These are phyloP conservation scores for Addax nasomaculatus DNA, from an alignment of 2,113 vertebrate genomes.

Conservation along the genomic window DNA sequence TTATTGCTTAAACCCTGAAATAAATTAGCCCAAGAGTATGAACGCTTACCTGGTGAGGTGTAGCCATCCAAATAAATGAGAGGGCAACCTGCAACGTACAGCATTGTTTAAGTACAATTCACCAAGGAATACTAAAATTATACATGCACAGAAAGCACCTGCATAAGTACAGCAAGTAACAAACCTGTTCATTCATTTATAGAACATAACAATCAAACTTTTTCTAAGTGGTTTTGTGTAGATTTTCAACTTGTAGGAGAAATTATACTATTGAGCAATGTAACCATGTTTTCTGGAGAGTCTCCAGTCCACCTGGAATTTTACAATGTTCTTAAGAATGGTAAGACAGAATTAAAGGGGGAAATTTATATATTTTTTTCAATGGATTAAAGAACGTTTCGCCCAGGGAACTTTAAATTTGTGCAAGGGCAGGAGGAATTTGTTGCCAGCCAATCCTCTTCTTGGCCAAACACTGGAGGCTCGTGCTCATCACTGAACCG, in stretches of 20 bases:
- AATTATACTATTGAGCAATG: background rate
- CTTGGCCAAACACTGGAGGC: background rate
- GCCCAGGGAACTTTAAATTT: background rate
- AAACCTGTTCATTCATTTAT: background rate
- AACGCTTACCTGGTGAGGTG: slow-evolving; percentile 91
- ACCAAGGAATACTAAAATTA: background rate
- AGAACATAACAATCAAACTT: background rate
- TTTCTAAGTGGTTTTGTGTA: background rate
- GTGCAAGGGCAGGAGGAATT: background rate
- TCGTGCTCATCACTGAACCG: too few relatives aligned
- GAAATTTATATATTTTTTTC: background rate
- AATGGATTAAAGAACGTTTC: background rate
- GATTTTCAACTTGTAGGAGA: background rate
- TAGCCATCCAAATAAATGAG: slow-evolving; percentile 97
- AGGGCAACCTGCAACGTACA: slow-evolving; percentile 89
- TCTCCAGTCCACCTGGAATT: background rate
- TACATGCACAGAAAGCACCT: background rate
- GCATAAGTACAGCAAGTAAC: background rate
- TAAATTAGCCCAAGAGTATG: background rate
- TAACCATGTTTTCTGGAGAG: background rate
- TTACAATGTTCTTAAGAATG: background rate
- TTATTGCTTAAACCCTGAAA: slow-evolving; percentile 36
- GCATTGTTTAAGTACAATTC: background rate
- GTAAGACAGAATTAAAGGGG: background rate
- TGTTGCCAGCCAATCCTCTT: background rate